phyloP scores from a whole-genome alignment of 2,888 invertebrate species.

The Idaea aversata region DNA sequence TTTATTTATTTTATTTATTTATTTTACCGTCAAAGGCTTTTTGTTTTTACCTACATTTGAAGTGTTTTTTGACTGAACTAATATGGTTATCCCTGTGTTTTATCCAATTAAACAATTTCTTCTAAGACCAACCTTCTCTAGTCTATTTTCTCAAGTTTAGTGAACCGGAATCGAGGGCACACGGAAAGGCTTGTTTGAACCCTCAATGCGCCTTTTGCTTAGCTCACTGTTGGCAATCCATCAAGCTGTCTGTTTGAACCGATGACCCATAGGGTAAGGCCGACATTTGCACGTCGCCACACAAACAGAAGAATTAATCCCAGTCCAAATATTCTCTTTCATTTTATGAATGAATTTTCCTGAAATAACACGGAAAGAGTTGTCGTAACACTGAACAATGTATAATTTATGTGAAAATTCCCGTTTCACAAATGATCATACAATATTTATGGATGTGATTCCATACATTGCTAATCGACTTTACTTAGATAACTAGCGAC shows the following conservation, averaged over 20 bases:
- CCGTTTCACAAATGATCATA: no score
- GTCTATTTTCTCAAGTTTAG: not conserved
- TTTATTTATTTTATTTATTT: no score
- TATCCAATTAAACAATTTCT: not conserved
- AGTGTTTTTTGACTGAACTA: not conserved
- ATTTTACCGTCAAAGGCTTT: not conserved
- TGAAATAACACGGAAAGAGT: not conserved
- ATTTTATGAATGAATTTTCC: not conserved
- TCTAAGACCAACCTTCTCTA: not conserved
- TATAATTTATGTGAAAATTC: not conserved
- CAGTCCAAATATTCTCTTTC: not conserved
- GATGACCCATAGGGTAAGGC: constrained; percentile 42
- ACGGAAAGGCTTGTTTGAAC: constrained; percentile 16
- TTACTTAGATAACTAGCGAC: no score
- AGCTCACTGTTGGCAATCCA: constrained; percentile 39
- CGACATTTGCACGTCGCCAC: constrained; percentile 20
- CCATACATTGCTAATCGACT: no score
- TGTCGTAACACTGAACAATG: not conserved
- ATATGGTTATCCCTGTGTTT: not conserved
- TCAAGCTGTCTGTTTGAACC: constrained; percentile 47
- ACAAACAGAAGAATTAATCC: constrained; percentile 13
- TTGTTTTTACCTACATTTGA: not conserved
- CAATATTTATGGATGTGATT: no score
- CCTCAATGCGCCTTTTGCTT: constrained; percentile 12
- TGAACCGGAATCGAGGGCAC: constrained; percentile 9